These are phyloP conservation scores for Drosophila sp. DNA, from an alignment of 1,140 invertebrate species.

Conservation along the genomic window DNA sequence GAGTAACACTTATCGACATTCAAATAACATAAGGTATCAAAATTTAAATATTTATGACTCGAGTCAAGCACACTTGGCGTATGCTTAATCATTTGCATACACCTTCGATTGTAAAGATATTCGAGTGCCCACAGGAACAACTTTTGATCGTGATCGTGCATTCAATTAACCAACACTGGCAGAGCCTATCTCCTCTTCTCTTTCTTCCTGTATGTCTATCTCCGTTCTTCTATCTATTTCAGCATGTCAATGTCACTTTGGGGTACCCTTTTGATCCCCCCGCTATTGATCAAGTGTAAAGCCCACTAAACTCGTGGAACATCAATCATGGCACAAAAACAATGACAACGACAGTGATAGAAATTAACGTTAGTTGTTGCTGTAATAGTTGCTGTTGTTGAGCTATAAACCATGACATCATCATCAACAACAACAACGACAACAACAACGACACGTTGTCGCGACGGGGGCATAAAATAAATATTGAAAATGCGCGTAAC, in stretches of 20 bases:
- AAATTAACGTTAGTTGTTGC: slow-evolving; percentile 21
- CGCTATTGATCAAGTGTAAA: slow-evolving; percentile 18
- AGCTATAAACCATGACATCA: slow-evolving; percentile 63
- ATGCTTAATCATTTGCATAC: slow-evolving; percentile 13
- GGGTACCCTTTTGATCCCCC: not conserved
- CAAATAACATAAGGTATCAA: not conserved
- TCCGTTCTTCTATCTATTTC: not conserved
- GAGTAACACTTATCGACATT: too few species aligned
- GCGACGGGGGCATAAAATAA: slow-evolving; percentile 50
- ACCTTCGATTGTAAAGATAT: not conserved
- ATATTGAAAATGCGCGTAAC: slow-evolving; percentile 67
- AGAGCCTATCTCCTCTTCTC: not conserved
- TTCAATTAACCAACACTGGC: slow-evolving; percentile 15
- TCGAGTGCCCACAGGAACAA: not conserved
- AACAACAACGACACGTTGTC: slow-evolving; percentile 16
- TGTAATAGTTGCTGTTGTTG: slow-evolving; percentile 9
- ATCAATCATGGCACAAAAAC: slow-evolving; percentile 57
- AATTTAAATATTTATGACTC: not conserved
- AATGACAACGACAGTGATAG: slow-evolving; percentile 26
- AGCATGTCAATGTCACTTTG: slow-evolving; percentile 23
- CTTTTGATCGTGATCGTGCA: slow-evolving; percentile 1
- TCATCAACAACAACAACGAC: slow-evolving; percentile 27
- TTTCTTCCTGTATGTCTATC: not conserved
- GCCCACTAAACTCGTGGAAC: slow-evolving; percentile 26
- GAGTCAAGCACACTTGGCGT: slow-evolving; percentile 11